These are phyloP conservation scores for Thunnus thynnus DNA, from an alignment of 2,113 vertebrate species.

Conservation along the genomic window DNA sequence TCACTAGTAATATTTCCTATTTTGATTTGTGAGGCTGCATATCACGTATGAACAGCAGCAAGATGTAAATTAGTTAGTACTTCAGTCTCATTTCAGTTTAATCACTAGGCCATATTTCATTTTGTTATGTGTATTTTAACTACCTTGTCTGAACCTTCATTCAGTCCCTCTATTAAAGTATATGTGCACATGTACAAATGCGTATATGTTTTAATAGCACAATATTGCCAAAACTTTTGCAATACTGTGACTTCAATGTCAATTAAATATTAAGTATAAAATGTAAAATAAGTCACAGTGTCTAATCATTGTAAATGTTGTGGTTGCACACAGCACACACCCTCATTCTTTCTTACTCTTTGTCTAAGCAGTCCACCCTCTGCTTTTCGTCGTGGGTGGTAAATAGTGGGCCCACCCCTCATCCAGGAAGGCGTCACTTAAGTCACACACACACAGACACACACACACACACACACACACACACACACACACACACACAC, in stretches of 20 bases:
- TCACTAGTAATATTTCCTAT: background rate
- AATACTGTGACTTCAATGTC: background rate
- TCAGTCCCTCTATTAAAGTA: background rate
- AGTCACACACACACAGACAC: conserved; percentile 37
- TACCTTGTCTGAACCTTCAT: background rate
- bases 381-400: conserved; percentile 76
- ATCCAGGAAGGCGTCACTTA: conserved; percentile 66
- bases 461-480: conserved; percentile 31
- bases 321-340: conserved; percentile 5
- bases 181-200: background rate
- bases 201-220: background rate
- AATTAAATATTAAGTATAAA: too few relatives aligned
- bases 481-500: conserved; percentile 25
- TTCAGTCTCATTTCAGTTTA: conserved; percentile 9
- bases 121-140: background rate
- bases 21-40: background rate
- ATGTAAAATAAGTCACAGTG: too few relatives aligned
- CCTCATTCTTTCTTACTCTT: conserved; percentile 20
- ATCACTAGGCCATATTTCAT: conserved; percentile 13
- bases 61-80: background rate
- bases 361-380: conserved; percentile 36
- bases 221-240: background rate
- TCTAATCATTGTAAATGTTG: conserved; percentile 21
- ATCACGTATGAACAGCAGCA: background rate
- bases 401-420: conserved; percentile 48